Conservation (phyloP, 2,797 vertebrate genomes). For the Anabacerthia variegaticeps region DNA sequence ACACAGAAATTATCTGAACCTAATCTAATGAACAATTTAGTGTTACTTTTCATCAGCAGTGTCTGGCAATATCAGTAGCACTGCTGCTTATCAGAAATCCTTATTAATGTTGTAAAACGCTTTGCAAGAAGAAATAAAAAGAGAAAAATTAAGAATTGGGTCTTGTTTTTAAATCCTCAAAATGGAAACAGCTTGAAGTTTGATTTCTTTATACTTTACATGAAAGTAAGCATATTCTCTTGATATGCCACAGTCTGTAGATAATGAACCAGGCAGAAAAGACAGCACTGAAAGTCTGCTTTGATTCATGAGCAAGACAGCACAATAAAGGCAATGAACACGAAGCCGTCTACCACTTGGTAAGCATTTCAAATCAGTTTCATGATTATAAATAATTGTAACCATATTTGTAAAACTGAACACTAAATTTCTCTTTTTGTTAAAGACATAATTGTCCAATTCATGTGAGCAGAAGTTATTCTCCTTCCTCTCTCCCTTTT, state of each 20-base stretch:
- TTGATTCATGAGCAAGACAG: constrained; percentile 28
- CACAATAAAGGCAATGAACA: constrained; percentile 43
- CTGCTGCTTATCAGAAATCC: constrained; percentile 5
- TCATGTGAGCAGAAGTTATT: constrained; percentile 17
- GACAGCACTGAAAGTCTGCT: constrained; percentile 44
- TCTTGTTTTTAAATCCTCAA: constrained; percentile 32
- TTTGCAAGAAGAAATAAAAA: background rate
- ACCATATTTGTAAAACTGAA: constrained; percentile 48
- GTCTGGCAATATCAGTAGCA: background rate
- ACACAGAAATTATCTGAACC: background rate
- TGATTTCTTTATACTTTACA: constrained; percentile 65
- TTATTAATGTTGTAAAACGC: background rate
- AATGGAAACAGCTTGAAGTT: constrained; percentile 60
- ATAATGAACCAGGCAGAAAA: constrained; percentile 61
- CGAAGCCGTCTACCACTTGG: constrained; percentile 25
- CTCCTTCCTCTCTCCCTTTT: background rate
- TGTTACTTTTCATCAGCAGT: background rate
- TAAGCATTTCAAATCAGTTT: constrained; percentile 44
- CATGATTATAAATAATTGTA: constrained; percentile 54
- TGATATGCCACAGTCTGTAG: constrained; percentile 46
- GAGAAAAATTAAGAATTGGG: background rate
- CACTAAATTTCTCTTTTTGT: constrained; percentile 35
- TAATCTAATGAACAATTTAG: background rate
- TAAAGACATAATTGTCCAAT: constrained; percentile 45
- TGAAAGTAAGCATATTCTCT: constrained; percentile 61